Base-by-base conservation (phyloP, 2,888 invertebrate genomes). In the Griposia aprilina region DNA sequence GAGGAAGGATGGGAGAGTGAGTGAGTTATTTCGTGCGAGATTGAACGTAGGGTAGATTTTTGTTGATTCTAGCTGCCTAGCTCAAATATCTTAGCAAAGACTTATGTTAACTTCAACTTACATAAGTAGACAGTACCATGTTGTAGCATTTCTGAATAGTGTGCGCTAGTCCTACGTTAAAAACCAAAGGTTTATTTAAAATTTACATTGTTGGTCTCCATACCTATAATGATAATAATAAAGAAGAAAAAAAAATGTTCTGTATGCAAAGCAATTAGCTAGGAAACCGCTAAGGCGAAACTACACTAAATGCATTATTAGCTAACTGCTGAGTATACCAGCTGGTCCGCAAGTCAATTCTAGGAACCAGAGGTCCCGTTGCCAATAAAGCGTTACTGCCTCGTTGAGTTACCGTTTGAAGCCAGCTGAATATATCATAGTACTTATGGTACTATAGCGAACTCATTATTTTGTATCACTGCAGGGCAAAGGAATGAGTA, bases 331-430 rank as follows among this genome's bases (percentile, higher is more conserved):
- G 15, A 66, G 17, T 48, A 50, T 15, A 72, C 36, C 45, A 65
- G 55, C 68, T 72, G 68, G 57, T 70, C 63, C 69, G 65, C 50
- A 57, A 85, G 69, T 20, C 69, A 73, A 57, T 87, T 81, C 88
- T 65, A 75, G 74, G 87, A 88, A 87, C 78, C 71, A 50, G 17
- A 59, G 45, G 67, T 85, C 85, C 88, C 86, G 86, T 88, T 83
- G 79, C 23, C 45, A 13, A 65, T 75, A 45, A 73, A 87, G 76
- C 88, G 88, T 83, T 86, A 81, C 17, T 26, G 23, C 0, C 59
- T 67, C 23, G 69, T 13, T 36, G 30, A 66, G 60, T 62, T 83
- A 88, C 88, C 77, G 86, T 80, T 87, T n/a, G 50, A 50, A 62
- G 48, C 48, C 52, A 60, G 60, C 55, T 62, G 11, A 15, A 8